Evolutionary conservation across 1,140 invertebrate genomes (phyloP).

Genomic region (Phocides pigmalion): DNA sequence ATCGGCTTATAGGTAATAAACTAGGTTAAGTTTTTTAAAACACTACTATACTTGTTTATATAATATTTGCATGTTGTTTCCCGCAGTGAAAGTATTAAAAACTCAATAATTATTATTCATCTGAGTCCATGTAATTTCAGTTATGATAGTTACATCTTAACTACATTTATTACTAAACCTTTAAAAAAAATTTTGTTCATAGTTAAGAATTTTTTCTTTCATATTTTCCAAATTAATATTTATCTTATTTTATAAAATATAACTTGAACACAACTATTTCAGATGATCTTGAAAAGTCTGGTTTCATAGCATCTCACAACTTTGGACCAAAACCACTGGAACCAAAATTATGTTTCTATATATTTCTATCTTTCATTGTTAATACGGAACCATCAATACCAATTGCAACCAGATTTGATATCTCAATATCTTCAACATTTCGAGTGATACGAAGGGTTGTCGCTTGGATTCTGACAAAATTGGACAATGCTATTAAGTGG

Average conservation of each 20-base stretch:
- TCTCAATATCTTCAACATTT: slow-evolving; percentile 71
- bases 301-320: slow-evolving; percentile 62
- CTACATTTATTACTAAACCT: too few species aligned
- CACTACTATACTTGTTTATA: too few species aligned
- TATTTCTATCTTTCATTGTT: slow-evolving; percentile 65
- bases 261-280: slow-evolving; percentile 44
- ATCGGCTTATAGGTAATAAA: slow-evolving; percentile 54
- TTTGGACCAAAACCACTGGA: slow-evolving; percentile 66
- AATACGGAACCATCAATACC: slow-evolving; percentile 62
- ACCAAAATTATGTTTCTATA: slow-evolving; percentile 65
- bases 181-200: too few species aligned
- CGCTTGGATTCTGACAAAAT: slow-evolving; percentile 64
- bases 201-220: too few species aligned
- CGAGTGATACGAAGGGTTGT: slow-evolving; percentile 62
- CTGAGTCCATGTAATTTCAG: too few species aligned
- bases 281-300: slow-evolving; percentile 61
- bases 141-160: too few species aligned
- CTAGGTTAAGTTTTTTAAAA: too few species aligned
- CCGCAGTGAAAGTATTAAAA: too few species aligned
- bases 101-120: too few species aligned
- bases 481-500: slow-evolving; percentile 65
- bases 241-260: not conserved
- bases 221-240: too few species aligned
- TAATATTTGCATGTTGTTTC: too few species aligned
- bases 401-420: slow-evolving; percentile 66